A percentile compares a stretch with the other conserved stretches of the same genome.
Conservation (phyloP, 2,797 vertebrate species). For the Tadarida brasiliensis region DNA sequence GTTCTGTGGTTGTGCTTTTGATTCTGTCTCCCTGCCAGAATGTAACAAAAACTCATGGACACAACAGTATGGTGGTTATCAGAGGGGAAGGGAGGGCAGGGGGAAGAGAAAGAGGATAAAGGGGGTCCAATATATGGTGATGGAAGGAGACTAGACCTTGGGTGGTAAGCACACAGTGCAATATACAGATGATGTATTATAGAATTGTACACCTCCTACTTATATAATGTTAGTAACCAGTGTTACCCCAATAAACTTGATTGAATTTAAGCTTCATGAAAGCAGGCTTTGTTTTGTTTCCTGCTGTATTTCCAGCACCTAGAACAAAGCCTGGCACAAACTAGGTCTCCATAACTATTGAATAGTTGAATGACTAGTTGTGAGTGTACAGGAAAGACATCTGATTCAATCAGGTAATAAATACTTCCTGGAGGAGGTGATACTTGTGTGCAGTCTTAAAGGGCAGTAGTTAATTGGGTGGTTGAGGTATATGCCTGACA, state of each 20-base stretch:
- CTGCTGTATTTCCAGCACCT: not conserved
- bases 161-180: not conserved
- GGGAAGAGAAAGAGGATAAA: not conserved
- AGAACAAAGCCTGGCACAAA: not conserved
- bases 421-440: not conserved
- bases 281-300: conserved; percentile 4
- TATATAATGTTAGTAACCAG: not conserved
- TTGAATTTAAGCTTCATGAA: not conserved
- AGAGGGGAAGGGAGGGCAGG: not conserved
- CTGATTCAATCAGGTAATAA: not conserved
- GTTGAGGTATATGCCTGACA: not conserved
- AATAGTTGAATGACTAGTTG: not conserved
- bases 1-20: not conserved
- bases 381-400: not conserved
- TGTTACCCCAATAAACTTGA: not conserved
- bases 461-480: not conserved
- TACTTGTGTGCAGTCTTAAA: not conserved
- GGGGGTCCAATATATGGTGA: not conserved
- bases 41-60: not conserved
- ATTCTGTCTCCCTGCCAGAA: not conserved
- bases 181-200: not conserved
- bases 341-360: not conserved
- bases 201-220: not conserved
- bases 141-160: not conserved
- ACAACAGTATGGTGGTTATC: not conserved